phyloP scores from a whole-genome alignment of 2,888 invertebrate genomes.

The Cyrtodaria siliqua region DNA sequence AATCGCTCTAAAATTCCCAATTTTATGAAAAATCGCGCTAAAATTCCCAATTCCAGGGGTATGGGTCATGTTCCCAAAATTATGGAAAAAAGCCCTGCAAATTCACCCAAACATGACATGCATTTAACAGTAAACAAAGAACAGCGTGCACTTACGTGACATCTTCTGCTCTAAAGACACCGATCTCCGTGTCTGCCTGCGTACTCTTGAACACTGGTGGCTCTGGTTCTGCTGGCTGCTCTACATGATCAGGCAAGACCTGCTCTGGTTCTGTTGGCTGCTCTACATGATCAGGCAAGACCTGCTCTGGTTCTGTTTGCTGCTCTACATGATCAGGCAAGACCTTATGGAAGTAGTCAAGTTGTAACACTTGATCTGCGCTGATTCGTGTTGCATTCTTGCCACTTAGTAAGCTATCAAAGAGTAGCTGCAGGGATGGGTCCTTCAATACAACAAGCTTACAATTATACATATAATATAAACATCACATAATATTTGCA shows the following conservation, averaged over 20 bases:
- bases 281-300: background rate
- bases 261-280: slow-evolving; percentile 15
- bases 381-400: slow-evolving; percentile 34
- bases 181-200: slow-evolving; percentile 60
- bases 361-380: slow-evolving; percentile 43
- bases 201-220: slow-evolving; percentile 36
- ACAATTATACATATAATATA: too few relatives aligned
- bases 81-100: too few relatives aligned
- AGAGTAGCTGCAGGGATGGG: slow-evolving; percentile 45
- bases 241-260: background rate
- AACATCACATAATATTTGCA: too few relatives aligned
- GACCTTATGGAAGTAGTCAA: slow-evolving; percentile 49
- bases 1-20: too few relatives aligned
- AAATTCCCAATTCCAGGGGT: too few relatives aligned
- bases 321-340: slow-evolving; percentile 19
- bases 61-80: too few relatives aligned
- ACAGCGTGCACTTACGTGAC: slow-evolving; percentile 59
- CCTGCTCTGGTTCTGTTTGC: slow-evolving; percentile 9
- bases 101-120: too few relatives aligned
- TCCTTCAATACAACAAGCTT: slow-evolving; percentile 16
- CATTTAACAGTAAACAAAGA: too few relatives aligned
- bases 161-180: slow-evolving; percentile 60
- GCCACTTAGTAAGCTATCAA: slow-evolving; percentile 47
- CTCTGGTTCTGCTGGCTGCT: slow-evolving; percentile 2
- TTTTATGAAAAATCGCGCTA: too few relatives aligned